A percentile compares a stretch with the other conserved stretches of the same genome.
These are phyloP conservation scores for Marmota flaviventris DNA, from an alignment of 2,113 vertebrate species.

Conservation along the genomic window DNA sequence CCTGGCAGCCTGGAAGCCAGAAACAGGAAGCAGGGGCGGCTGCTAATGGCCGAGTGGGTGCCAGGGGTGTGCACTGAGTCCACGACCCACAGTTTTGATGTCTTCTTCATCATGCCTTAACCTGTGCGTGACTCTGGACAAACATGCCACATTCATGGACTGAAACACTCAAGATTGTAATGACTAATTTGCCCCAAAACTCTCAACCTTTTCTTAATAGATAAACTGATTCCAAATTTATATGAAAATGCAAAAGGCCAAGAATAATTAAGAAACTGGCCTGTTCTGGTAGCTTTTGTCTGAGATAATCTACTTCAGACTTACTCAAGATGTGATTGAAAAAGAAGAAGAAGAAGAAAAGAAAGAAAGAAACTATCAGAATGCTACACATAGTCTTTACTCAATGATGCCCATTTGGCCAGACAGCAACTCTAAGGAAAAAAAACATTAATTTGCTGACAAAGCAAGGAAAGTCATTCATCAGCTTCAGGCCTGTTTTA, in stretches of 20 bases:
- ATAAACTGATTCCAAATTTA: slow-evolving; percentile 15
- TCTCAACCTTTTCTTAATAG: slow-evolving; percentile 21
- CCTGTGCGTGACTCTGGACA: background rate
- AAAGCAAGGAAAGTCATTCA: background rate
- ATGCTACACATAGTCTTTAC: background rate
- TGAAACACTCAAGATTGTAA: background rate
- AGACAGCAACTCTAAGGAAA: background rate
- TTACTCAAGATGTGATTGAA: background rate
- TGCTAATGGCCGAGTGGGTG: background rate
- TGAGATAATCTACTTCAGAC: background rate
- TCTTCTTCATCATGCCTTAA: background rate
- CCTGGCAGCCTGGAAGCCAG: too few relatives aligned
- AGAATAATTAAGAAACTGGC: background rate
- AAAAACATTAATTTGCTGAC: background rate
- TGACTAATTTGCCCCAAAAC: background rate
- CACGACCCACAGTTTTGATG: background rate
- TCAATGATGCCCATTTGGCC: background rate
- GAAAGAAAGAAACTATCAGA: background rate
- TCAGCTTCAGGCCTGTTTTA: background rate
- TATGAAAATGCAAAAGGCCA: background rate
- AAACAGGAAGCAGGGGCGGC: background rate
- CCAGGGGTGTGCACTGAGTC: background rate
- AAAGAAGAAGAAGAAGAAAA: background rate
- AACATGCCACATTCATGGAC: background rate
- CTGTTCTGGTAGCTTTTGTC: background rate